Base-by-base conservation (phyloP, 2,113 vertebrate genomes). In the Neomonachus schauinslandi region DNA sequence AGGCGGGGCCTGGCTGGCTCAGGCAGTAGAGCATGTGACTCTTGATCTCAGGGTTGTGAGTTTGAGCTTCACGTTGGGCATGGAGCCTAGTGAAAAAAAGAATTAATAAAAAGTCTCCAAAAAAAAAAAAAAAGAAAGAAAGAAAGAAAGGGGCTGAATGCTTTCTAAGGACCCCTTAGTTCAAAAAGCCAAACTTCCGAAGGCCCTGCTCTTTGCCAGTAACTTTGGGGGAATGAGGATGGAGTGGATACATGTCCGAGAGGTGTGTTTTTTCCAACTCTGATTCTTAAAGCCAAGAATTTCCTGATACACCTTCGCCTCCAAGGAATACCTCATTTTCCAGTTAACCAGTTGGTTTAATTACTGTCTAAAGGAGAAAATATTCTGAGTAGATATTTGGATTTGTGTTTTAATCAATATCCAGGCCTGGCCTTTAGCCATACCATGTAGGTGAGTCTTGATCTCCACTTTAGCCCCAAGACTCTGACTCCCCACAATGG, bases 201-300 rank as follows among this genome's bases (percentile, higher is more conserved):
- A 88, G 55, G 1, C 83, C 46, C 49, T 55, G 6, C 42, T 79
- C 5, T 85, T 39, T 53, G 49, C 74, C 28, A n/a, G 33, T 18
- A 72, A 19, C 63, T 89, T 67, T 18, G 4, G 74, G 31, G 6
- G 24, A 16, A 7, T 4, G 2, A n/a, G 19, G 11, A 4, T 24
- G 15, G 19, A 16, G 4, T 72, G 4, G 26, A 16, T 39, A 55
- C 1, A 46, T 59, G 15, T 18, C 81, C 65, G 59, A 63, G 77
- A 93, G 13, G 33, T 18, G 53, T 71, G 59, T 39, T 51, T 26
- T 24, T 22, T 49, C 42, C 16, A 26, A 83, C 39, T 72, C 69
- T 28, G 42, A 53, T 6, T 92, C 76, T 88, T 88, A 71, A 96
- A 97, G 89, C 26, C 39, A 49, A 42, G 57, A 69, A 42, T 84